These are phyloP conservation scores for Parazoanthus atlanticus DNA, from an alignment of 92 coral and sea anemone species.

Conservation along the genomic window DNA sequence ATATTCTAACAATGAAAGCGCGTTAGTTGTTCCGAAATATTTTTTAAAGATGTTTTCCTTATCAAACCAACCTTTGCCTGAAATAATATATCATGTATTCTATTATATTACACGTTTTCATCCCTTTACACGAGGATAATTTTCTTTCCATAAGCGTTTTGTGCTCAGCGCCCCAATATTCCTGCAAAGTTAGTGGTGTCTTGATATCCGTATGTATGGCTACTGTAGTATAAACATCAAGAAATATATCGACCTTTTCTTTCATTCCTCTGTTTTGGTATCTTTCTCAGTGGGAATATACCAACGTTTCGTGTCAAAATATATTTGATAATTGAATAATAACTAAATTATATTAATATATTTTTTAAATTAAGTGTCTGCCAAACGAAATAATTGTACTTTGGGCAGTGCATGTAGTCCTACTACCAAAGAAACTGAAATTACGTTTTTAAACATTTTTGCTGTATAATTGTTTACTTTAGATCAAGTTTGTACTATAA, in stretches of 20 bases:
- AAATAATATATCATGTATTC: conserved; percentile 23
- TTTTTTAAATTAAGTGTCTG: not conserved
- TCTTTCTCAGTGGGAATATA: not conserved
- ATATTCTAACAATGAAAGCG: too few relatives aligned
- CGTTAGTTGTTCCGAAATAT: not conserved
- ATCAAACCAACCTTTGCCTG: conserved; percentile 31
- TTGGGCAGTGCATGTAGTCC: not conserved
- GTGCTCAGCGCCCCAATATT: not conserved
- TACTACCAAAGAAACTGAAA: not conserved
- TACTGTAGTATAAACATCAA: not conserved
- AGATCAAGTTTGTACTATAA: not conserved
- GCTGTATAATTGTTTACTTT: not conserved
- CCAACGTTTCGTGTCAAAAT: not conserved
- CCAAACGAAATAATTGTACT: not conserved
- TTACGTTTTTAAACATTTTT: too few relatives aligned
- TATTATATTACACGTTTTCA: conserved; percentile 19
- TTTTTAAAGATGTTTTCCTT: not conserved
- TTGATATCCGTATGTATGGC: not conserved
- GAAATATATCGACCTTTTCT: not conserved
- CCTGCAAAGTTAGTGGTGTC: not conserved
- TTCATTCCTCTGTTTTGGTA: not conserved
- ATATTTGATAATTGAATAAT: too few relatives aligned
- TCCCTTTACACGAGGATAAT: not conserved
- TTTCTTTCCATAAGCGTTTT: not conserved
- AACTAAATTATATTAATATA: too few relatives aligned